Conservation (phyloP, 2,797 vertebrate genomes). For the Melanitta fusca region DNA sequence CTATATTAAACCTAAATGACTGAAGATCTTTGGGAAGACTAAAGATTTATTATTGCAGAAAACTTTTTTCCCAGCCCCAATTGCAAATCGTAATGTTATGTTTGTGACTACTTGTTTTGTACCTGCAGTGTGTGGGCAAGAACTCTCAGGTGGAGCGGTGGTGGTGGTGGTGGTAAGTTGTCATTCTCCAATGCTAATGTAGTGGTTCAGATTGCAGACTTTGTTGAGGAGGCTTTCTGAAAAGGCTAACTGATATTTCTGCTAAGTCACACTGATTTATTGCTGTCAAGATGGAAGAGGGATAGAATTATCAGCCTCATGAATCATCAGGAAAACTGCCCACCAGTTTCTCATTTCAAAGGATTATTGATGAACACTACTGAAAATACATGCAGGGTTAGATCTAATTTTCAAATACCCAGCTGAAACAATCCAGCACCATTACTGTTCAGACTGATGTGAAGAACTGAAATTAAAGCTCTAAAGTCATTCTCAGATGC, state of each 20-base stretch:
- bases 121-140: neutral
- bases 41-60: neutral
- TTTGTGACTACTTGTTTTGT: neutral
- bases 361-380: neutral
- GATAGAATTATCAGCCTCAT: neutral
- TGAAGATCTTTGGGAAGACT: neutral
- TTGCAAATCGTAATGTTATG: neutral
- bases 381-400: neutral
- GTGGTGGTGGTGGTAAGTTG: neutral
- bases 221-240: neutral
- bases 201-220: neutral
- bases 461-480: neutral
- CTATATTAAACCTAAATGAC: neutral
- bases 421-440: neutral
- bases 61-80: neutral
- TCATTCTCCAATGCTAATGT: neutral
- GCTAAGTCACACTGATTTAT: neutral
- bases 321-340: neutral
- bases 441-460: fast-evolving
- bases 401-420: neutral
- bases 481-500: neutral
- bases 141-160: neutral
- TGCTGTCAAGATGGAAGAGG: neutral
- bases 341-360: neutral
- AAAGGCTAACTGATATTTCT: neutral